Evolutionary conservation across 2,797 vertebrate genomes (phyloP), one percentile per base, ranked within the genome.

Genomic region (Epinephelus awoara): DNA sequence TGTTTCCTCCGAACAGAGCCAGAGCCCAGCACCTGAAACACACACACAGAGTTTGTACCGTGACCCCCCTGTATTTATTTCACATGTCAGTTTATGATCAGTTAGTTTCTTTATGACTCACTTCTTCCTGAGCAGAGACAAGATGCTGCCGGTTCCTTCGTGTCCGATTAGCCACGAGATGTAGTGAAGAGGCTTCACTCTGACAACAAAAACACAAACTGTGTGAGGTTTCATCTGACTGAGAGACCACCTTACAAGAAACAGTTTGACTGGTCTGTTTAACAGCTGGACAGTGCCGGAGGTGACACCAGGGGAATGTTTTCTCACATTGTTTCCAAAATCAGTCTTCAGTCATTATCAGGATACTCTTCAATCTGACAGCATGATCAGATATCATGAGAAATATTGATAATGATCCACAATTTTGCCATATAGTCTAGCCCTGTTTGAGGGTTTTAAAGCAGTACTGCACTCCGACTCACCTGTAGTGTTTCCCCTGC

Each of bases 141-240:
- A 94, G 92, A 99, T 95, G 84, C 98, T 98, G 89, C 98, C 98
- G 86, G 96, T 94, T 69, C 98, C 98, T 94, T 99, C 98, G 55
- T 99, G 98, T 91, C 97, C 98, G 62, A 98, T 96, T 91, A 99
- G 89, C 98, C 98, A 99, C 68, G 98, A 98, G 85, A 98, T 96
- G 85, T 98, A 99, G 88, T 98, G 97, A 88, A 99, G 96, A 63
- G 98, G 98, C 82, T 99, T 99, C 89, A 98, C 97, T 86, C 98
- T 99, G 88, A 55, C 21, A 42, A 6, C 56, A 5, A 44, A 27
- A 51, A 74, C n/a, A 62, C 52, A 55, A 49, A 64, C 46, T 4
- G 50, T 29, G 18, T 34, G 21, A 38, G 23, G 27, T 25, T 14
- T 29, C 7, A 25, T 62, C 18, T 18, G 6, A 77, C 8, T 17